Evolutionary conservation across 2,888 invertebrate species (phyloP).

Genomic region (Clivina fossor): DNA sequence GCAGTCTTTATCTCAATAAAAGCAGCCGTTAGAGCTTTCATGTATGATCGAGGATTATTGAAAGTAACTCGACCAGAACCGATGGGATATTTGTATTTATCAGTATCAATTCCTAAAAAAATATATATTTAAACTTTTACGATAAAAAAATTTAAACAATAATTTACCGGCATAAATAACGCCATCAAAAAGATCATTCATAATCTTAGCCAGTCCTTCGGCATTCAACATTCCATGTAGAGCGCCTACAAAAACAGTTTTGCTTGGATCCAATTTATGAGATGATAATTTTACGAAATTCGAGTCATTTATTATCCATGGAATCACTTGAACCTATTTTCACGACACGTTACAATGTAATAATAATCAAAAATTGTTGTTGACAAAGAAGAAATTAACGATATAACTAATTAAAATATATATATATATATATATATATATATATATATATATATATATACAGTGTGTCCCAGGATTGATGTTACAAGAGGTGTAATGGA

Average conservation of each 20-base stretch:
- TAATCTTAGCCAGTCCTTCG: conserved; percentile 86
- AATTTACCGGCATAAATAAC: conserved; percentile 87
- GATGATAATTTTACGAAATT: conserved; percentile 78
- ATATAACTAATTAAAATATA: background rate
- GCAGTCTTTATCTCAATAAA: conserved; percentile 92
- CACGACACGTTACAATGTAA: too few relatives aligned
- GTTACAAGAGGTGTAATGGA: too few relatives aligned
- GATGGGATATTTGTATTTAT: conserved; percentile 97
- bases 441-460: too few relatives aligned
- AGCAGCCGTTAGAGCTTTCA: conserved; percentile 91
- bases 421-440: conserved; percentile 76
- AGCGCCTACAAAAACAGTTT: conserved; percentile 97
- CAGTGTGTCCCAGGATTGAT: too few relatives aligned
- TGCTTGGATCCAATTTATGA: conserved; percentile 82
- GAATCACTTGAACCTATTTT: conserved; percentile 97
- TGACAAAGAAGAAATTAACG: too few relatives aligned
- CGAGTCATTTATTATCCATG: conserved; percentile 93
- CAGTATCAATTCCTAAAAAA: conserved; percentile 82
- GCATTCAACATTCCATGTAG: conserved; percentile 93
- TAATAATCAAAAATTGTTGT: too few relatives aligned
- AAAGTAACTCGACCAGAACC: conserved; percentile 97
- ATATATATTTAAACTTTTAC: conserved; percentile 70
- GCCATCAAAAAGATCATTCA: conserved; percentile 94
- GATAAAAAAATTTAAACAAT: conserved; percentile 14
- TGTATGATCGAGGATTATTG: conserved; percentile 87